Base-by-base conservation (phyloP, 2,113 vertebrate genomes). In the Chinchilla lanigera region DNA sequence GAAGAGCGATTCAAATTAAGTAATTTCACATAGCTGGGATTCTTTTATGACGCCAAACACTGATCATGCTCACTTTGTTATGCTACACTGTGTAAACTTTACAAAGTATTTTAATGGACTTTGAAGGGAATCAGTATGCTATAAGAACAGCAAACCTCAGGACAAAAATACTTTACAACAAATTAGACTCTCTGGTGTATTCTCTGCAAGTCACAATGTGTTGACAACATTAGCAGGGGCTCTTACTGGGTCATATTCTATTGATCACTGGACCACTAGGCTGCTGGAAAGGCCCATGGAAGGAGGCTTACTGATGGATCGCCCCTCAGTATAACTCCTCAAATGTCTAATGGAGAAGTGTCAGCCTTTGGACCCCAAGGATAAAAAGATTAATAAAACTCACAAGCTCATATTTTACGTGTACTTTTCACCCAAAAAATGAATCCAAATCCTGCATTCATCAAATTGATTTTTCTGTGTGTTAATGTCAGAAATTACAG, bases 401-500 rank as follows among this genome's bases (percentile, higher is more conserved):
- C 60, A 69, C 24, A 95, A 41, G 52, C 38, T 26, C 75, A 19
- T 89, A 87, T 88, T 95, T 96, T 84, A 84, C 63, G 61, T 6
- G 28, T 58, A 80, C 94, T 89, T 96, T 96, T 95, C 58, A 61
- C 2, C 13, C 61, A 47, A 67, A 95, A 98, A 96, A 50, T 93
- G 54, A 90, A 81, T 56, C 86, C 56, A 93, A 96, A 87, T 80
- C n/a, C 58, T 89, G 30, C 41, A 77, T 93, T 98, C 73, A 93
- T 97, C 58, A 92, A 56, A 97, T 95, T 88, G 65, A 95, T 96
- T 98, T 97, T 97, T 90, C 81, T 93, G 7, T 93, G 88, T 92
- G 50, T 93, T 97, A 96, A 94, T 60, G 84, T 97, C 87, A 83
- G 82, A 93, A 90, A 88, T 90, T 93, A 96, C 54, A 94, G 73